A percentile compares a stretch with the other conserved stretches of the same genome.
These are phyloP conservation scores for Ptilorrhoa leucosticta DNA, from an alignment of 2,113 vertebrate genomes.

Conservation along the genomic window DNA sequence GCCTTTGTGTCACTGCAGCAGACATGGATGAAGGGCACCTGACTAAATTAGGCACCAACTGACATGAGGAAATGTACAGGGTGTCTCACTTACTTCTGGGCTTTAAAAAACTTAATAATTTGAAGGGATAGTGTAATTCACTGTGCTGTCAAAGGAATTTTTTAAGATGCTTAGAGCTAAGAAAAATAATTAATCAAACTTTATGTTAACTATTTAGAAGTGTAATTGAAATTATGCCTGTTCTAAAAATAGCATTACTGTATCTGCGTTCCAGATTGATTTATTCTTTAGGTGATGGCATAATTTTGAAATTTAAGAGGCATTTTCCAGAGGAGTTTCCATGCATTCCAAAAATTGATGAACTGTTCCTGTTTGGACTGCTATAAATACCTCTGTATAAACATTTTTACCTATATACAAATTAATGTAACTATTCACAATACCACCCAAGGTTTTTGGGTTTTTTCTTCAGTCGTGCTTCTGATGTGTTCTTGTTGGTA, in stretches of 20 bases:
- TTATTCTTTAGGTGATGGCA: background rate
- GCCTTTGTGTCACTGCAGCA: background rate
- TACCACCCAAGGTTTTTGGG: rapidly evolving
- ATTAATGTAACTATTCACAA: background rate
- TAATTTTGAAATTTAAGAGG: background rate
- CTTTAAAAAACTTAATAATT: background rate
- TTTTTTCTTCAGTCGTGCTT: background rate
- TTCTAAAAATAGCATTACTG: background rate
- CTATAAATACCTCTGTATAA: background rate
- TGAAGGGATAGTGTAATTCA: background rate
- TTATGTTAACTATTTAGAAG: background rate
- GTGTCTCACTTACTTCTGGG: background rate
- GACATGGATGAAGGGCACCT: background rate
- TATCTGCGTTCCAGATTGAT: background rate
- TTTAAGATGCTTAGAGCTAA: background rate
- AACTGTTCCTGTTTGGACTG: background rate
- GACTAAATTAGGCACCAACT: background rate
- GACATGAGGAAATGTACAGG: background rate
- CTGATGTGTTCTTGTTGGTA: background rate
- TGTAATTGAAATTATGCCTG: background rate
- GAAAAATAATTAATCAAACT: background rate
- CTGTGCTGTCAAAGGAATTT: background rate
- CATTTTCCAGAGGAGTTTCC: background rate
- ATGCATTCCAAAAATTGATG: background rate
- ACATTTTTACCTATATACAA: background rate